Percentiles rank a stretch among this genome's conserved stretches.
These are phyloP conservation scores for Spheniscus mendiculus DNA, from an alignment of 2,113 vertebrate species.

Conservation along the genomic window DNA sequence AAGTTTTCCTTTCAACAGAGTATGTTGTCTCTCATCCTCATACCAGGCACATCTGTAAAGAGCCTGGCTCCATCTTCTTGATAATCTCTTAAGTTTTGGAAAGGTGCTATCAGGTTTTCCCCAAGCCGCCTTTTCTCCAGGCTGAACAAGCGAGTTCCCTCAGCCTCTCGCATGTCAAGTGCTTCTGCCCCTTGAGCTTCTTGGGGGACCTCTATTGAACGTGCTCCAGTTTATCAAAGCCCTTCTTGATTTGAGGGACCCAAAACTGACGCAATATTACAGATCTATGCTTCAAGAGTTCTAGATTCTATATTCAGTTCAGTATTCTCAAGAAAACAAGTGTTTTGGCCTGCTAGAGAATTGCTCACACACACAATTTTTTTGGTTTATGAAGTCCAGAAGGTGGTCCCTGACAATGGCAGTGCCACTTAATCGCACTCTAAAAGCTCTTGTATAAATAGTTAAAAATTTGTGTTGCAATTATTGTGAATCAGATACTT, in stretches of 20 bases:
- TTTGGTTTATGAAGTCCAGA: background rate
- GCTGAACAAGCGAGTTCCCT: background rate
- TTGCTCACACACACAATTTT: background rate
- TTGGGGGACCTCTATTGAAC: background rate
- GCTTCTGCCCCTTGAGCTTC: background rate
- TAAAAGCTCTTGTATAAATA: background rate
- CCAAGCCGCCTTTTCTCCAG: background rate
- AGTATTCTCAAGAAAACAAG: background rate
- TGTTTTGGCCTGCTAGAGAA: background rate
- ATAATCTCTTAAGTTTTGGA: background rate
- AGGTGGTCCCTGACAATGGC: background rate
- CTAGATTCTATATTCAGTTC: background rate
- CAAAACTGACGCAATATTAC: background rate
- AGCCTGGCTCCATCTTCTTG: background rate
- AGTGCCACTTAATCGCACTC: background rate
- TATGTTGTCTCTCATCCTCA: background rate
- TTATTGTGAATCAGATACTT: background rate
- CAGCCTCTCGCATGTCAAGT: background rate
- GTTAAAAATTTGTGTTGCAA: background rate
- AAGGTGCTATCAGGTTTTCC: background rate
- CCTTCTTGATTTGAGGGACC: background rate
- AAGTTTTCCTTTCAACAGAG: background rate
- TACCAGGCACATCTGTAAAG: background rate
- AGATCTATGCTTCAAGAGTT: background rate
- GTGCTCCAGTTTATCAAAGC: background rate